phyloP scores from a whole-genome alignment of 1,140 invertebrate genomes.

The Panonychus citri region DNA sequence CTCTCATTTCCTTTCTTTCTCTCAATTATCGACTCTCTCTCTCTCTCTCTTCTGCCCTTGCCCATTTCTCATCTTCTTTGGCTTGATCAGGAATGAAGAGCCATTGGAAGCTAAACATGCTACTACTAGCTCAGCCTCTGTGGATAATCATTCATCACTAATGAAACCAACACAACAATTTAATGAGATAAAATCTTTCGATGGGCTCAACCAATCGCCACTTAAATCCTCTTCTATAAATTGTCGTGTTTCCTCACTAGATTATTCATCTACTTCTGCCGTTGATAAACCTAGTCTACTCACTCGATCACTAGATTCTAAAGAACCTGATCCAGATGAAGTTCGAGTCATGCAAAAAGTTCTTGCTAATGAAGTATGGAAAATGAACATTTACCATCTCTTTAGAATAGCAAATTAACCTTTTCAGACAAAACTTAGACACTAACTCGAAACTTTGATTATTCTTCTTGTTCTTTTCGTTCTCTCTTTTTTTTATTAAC shows the following conservation, averaged over 20 bases:
- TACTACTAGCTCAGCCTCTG: constrained; percentile 34
- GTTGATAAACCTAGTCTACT: constrained; percentile 43
- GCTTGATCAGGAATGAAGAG: constrained; percentile 27
- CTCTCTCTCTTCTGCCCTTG: no score
- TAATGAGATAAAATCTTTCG: neutral
- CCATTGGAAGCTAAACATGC: constrained; percentile 37
- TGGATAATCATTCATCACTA: constrained; percentile 29
- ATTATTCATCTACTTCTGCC: constrained; percentile 68
- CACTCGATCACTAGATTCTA: neutral
- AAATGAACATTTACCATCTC: no score
- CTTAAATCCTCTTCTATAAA: constrained; percentile 22
- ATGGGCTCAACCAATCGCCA: neutral
- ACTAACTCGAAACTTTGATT: no score
- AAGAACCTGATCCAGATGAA: constrained; percentile 62
- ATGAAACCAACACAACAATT: neutral
- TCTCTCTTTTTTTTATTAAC: neutral
- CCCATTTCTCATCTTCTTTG: no score
- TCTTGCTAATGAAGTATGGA: constrained; percentile 46
- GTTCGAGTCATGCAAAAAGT: constrained; percentile 75
- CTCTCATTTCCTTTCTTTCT: no score
- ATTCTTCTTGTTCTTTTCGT: neutral
- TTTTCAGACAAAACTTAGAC: no score
- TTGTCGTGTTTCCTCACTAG: constrained; percentile 63
- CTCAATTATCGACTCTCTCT: no score
- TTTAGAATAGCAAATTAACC: no score